Base-by-base conservation (phyloP, 2,888 invertebrate genomes). In the Sarcophaga caerulescens region DNA sequence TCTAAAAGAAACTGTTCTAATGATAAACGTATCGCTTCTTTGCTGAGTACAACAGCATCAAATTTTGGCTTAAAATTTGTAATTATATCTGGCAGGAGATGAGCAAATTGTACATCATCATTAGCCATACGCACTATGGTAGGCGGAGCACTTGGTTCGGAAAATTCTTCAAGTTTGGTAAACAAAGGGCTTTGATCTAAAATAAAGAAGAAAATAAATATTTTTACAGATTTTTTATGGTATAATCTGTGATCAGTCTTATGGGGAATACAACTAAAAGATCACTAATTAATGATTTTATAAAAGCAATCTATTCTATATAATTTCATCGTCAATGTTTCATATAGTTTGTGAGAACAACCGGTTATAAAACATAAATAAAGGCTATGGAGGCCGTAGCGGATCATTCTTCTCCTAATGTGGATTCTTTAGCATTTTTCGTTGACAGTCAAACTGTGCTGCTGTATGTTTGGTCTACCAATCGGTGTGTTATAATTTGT, bases 1-100 rank as follows among this genome's bases (percentile, higher is more conserved):
- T 95, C 95, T 0, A 93, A 90, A 14, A 96, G 93, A 96, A 97
- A 97, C 45, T 94, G 93, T 68, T 94, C 94, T 0, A 96, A 93
- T 12, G 93, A 91, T 2, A 91, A 89, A 83, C 93, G 92, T n/a
- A 94, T 88, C 68, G 93, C 90, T 2, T 90, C 88, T 11, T 92
- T 88, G 12, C 89, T 84, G n/a, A 93, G 76, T 1, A 85, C 80
- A 0, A 89, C 87, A 0, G 89, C 75, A 4, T 91, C 90, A 21
- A 92, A 91, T 71, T 91, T 91, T 0, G 93, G 93, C 19, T 91
- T 91, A 68, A 90, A 93, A 57, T 90, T 90, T 5, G 90, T 87
- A 68, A 95, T 94, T 6, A 95, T 94, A 0, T 94, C 92, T 0
- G 96, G 96, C 57, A 96, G 90, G 57, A 95, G 91, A 89, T 95